Conservation (phyloP, 30 jellyfish, hydroid and myxozoan species). For the Mastigias papua region DNA sequence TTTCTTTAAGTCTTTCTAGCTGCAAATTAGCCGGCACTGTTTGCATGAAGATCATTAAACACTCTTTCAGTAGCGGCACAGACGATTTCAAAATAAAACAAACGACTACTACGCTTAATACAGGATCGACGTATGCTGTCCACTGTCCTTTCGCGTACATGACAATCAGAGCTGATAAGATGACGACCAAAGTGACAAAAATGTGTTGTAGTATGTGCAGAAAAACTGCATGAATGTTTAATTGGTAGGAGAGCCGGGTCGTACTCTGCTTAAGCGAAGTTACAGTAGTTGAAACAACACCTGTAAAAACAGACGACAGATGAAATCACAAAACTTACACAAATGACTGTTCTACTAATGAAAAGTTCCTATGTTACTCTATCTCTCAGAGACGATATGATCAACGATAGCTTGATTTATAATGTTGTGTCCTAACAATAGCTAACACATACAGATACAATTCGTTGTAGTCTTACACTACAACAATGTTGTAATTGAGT, state of each 20-base stretch:
- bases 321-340: too few relatives aligned
- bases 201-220: conserved; percentile 85
- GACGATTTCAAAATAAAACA: conserved; percentile 59
- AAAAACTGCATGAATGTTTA: conserved; percentile 83
- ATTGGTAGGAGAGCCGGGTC: conserved; percentile 79
- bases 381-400: too few relatives aligned
- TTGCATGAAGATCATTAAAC: conserved; percentile 84
- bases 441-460: too few relatives aligned
- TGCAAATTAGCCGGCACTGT: conserved; percentile 88
- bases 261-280: too few relatives aligned
- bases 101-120: conserved; percentile 80
- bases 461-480: too few relatives aligned
- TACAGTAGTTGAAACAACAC: too few relatives aligned
- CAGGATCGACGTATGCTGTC: conserved; percentile 84
- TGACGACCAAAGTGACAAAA: conserved; percentile 70
- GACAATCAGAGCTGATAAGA: conserved; percentile 64
- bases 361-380: too few relatives aligned
- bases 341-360: too few relatives aligned
- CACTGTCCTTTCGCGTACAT: conserved; percentile 62
- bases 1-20: conserved; percentile 69
- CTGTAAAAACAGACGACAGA: too few relatives aligned
- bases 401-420: too few relatives aligned
- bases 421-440: too few relatives aligned
- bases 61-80: conserved; percentile 79
- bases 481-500: too few relatives aligned